These are phyloP conservation scores for Rhegmatorhina hoffmannsi DNA, from an alignment of 2,113 vertebrate species.

Conservation along the genomic window DNA sequence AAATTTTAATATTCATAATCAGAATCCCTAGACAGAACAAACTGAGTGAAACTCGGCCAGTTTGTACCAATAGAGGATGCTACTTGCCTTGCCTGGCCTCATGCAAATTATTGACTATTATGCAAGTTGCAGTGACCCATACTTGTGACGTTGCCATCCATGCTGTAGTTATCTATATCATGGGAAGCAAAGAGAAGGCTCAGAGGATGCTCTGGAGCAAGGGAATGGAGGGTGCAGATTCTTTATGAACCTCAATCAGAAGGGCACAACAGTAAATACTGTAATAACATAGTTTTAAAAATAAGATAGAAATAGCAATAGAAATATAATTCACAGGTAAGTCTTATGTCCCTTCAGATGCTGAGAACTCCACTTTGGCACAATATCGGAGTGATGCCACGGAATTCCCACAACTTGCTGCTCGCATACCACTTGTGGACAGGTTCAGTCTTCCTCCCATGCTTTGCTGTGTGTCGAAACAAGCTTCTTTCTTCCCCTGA, in stretches of 20 bases:
- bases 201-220: background rate
- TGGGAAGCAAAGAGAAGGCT: background rate
- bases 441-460: background rate
- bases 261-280: background rate
- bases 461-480: background rate
- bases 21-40: background rate
- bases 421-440: background rate
- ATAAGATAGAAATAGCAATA: background rate
- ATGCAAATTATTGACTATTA: background rate
- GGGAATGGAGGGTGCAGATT: background rate
- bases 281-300: background rate
- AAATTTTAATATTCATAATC: background rate
- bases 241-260: background rate
- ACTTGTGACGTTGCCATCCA: background rate
- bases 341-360: background rate
- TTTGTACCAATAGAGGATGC: background rate
- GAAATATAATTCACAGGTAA: background rate
- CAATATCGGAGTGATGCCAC: accelerated
- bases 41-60: background rate
- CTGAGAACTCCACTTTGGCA: accelerated
- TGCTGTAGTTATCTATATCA: too few relatives aligned
- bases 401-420: background rate
- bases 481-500: background rate
- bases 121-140: background rate
- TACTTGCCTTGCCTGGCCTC: background rate